phyloP scores from a whole-genome alignment of 2,797 vertebrate genomes.

The Siniperca scherzeri region DNA sequence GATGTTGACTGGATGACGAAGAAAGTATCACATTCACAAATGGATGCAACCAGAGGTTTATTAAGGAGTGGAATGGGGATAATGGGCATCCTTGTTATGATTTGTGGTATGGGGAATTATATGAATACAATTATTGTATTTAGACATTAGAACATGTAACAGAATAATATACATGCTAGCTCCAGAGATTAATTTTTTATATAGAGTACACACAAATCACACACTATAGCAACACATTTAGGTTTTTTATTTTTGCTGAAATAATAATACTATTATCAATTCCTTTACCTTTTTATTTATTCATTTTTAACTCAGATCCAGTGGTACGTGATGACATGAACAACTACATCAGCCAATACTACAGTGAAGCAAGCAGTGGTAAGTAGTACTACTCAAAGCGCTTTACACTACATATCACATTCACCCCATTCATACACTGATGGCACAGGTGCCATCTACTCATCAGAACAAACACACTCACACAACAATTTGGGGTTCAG shows the following conservation, averaged over 20 bases:
- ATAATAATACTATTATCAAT: neutral
- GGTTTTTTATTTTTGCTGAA: neutral
- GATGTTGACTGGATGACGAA: neutral
- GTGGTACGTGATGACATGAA: constrained; percentile 94
- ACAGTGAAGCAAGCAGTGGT: constrained; percentile 95
- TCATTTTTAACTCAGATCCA: constrained; percentile 83
- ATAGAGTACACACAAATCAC: neutral
- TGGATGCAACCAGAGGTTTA: neutral
- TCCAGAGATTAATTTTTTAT: neutral
- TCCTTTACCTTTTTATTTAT: constrained; percentile 18
- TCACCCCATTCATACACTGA: no score
- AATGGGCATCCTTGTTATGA: neutral
- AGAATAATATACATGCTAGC: neutral
- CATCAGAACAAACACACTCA: no score
- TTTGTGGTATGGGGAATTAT: neutral
- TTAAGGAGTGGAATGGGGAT: neutral
- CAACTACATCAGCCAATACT: constrained; percentile 97
- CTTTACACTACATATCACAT: no score
- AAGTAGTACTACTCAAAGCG: constrained; percentile 51
- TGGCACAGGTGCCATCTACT: no score
- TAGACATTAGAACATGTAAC: neutral
- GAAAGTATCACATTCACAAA: neutral
- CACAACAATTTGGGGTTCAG: no score
- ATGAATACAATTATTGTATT: neutral
- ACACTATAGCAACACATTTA: neutral